Evolutionary conservation across 2,113 vertebrate genomes (phyloP), one percentile per base, ranked within the genome.

Genomic region (Rutilus rutilus): DNA sequence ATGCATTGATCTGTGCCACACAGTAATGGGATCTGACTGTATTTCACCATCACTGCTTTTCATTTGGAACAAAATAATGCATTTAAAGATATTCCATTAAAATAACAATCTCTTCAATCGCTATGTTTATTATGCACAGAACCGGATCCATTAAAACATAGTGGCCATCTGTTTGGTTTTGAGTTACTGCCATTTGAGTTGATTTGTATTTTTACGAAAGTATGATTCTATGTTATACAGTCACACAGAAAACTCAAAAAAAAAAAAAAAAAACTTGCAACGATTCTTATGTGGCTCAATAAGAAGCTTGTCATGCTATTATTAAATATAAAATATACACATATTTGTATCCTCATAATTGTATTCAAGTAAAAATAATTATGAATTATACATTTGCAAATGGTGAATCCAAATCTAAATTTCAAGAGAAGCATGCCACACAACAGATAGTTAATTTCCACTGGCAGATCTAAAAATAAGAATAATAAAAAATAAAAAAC

Each of bases 101-200:
- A 30, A 17, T 77, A 27, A 15, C 23, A 78, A 62, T 27, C 33
- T 5, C 78, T 64, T 39, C 33, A 64, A 10, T 64, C 57, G 21
- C 47, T 60, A 23, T 27, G 12, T 45, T 54, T 33, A 54, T 33
- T 54, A 54, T 54, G 50, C 57, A 45, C 36, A 25, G 15, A 80
- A 64, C 47, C 14, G 42, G 25, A 15, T 27, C 71, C 23, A 47
- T 74, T 74, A 47, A 47, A 74, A 74, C 71, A 47, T 42, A 75
- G 6, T n/a, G 73, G 73, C 73, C 73, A 75, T 75, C 73, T 75
- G 71, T 47, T 75, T 75, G 42, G 23, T 75, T 25, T 75, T 75
- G 42, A 47, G n/a, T 50, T 75, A 47, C 39, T 17, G 73, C 6
- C 42, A 75, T 75, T 75, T 7, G 7, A 47, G 42, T 47, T 75